Conservation (phyloP, 2,113 vertebrate species). For the Mugil cephalus region DNA sequence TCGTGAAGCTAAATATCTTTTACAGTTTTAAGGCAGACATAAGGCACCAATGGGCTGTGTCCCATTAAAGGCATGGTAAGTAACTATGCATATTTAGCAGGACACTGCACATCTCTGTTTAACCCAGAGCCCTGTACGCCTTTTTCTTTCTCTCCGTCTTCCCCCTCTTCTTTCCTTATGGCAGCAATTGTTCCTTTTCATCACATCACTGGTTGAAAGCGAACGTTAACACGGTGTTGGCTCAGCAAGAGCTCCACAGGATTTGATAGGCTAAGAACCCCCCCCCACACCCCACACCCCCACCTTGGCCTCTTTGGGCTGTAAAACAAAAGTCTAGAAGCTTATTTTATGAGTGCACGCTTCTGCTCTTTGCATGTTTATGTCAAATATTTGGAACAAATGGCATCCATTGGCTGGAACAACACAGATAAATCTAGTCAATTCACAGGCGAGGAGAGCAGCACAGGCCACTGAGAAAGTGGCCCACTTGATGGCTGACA, state of each 20-base stretch:
- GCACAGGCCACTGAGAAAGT: conserved; percentile 70
- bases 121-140: conserved; percentile 43
- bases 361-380: conserved; percentile 83
- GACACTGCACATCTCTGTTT: conserved; percentile 74
- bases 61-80: conserved; percentile 81
- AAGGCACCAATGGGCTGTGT: conserved; percentile 84
- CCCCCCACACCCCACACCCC: conserved; percentile 14
- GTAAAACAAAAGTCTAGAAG: conserved; percentile 73
- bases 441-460: conserved; percentile 62
- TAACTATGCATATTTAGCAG: conserved; percentile 82
- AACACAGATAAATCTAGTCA: conserved; percentile 82
- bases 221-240: conserved; percentile 78
- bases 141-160: conserved; percentile 18
- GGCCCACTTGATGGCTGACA: conserved; percentile 76
- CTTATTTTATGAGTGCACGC: conserved; percentile 80
- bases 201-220: conserved; percentile 67
- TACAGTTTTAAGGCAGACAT: conserved; percentile 80
- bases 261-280: conserved; percentile 64
- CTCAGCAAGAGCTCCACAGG: conserved; percentile 68
- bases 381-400: conserved; percentile 83
- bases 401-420: conserved; percentile 82
- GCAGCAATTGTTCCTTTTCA: conserved; percentile 72
- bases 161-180: conserved; percentile 61
- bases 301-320: conserved; percentile 70
- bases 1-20: conserved; percentile 72